phyloP scores from a whole-genome alignment of 2,113 vertebrate genomes.

The Cervus canadensis region DNA sequence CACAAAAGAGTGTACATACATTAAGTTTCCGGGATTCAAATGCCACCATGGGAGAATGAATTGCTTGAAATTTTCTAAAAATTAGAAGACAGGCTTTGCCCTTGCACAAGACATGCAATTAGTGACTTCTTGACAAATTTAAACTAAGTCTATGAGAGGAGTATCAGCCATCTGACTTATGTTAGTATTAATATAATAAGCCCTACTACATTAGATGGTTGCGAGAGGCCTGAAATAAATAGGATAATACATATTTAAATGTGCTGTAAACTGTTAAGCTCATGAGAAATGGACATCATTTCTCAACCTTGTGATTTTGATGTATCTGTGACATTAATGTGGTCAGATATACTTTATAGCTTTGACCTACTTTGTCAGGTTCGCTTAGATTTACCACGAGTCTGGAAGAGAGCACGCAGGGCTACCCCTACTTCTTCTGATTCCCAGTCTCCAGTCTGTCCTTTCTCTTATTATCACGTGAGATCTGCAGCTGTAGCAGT shows the following conservation, averaged over 20 bases:
- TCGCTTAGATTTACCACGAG: neutral
- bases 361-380: neutral
- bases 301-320: neutral
- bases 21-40: neutral
- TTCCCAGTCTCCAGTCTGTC: neutral
- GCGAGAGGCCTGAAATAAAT: neutral
- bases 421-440: neutral
- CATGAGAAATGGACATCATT: neutral
- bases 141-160: neutral
- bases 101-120: neutral
- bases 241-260: neutral
- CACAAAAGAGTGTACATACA: neutral
- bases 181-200: neutral
- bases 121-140: neutral
- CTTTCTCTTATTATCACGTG: neutral
- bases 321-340: neutral
- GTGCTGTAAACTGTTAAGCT: neutral
- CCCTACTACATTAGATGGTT: neutral
- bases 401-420: neutral
- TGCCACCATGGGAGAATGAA: rapidly evolving
- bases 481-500: neutral
- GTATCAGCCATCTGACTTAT: neutral
- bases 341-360: neutral
- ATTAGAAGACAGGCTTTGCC: neutral
- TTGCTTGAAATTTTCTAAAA: neutral